Conservation (phyloP, 2,888 invertebrate genomes). For the Melanchra persicariae region DNA sequence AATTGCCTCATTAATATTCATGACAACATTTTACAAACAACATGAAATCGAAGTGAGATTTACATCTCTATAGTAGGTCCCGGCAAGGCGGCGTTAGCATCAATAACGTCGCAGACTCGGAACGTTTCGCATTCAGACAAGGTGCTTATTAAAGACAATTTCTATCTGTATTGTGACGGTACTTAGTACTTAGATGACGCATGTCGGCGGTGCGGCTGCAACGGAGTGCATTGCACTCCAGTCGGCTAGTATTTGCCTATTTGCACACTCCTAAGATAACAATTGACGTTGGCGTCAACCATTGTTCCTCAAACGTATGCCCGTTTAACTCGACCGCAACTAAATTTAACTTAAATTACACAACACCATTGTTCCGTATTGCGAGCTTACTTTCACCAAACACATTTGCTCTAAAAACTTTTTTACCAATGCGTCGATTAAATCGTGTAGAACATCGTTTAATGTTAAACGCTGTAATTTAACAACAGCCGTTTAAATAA, state of each 20-base stretch:
- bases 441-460: slow-evolving; percentile 63
- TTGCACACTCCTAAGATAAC: slow-evolving; percentile 78
- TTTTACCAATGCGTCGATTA: slow-evolving; percentile 60
- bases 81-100: slow-evolving; percentile 41
- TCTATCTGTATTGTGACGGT: slow-evolving; percentile 61
- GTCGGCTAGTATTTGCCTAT: slow-evolving; percentile 77
- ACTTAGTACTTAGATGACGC: slow-evolving; percentile 73
- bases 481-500: slow-evolving; percentile 11
- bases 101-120: slow-evolving; percentile 20
- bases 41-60: slow-evolving; percentile 57
- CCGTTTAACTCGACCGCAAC: slow-evolving; percentile 38
- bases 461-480: slow-evolving; percentile 42
- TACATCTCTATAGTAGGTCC: slow-evolving; percentile 47
- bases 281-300: slow-evolving; percentile 67
- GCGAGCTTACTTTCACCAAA: slow-evolving; percentile 66
- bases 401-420: slow-evolving; percentile 65
- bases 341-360: slow-evolving; percentile 57
- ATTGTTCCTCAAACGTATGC: slow-evolving; percentile 59
- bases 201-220: slow-evolving; percentile 68
- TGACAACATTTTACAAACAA: slow-evolving; percentile 56
- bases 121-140: slow-evolving; percentile 41
- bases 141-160: slow-evolving; percentile 63
- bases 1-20: slow-evolving; percentile 56
- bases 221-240: slow-evolving; percentile 81
- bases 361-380: slow-evolving; percentile 53